A percentile compares a stretch with the other conserved stretches of the same genome.
Evolutionary conservation across 1,140 invertebrate species (phyloP).

Genomic region (Mycetomoellerius zeteki): DNA sequence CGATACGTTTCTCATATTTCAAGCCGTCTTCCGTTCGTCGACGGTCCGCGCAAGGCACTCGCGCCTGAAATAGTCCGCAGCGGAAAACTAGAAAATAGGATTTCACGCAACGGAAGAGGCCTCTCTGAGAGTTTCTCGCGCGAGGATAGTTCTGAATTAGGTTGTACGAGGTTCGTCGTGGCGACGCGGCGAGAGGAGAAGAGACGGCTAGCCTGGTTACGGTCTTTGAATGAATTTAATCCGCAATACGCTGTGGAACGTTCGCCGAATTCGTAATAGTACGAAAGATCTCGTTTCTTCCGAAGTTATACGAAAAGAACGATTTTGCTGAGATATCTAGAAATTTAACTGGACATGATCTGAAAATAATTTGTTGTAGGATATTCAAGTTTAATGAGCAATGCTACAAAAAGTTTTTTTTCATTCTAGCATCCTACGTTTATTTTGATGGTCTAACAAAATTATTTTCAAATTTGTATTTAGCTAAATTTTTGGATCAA

Average conservation of each 20-base stretch:
- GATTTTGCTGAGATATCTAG: no score
- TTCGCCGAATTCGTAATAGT: slow-evolving; percentile 24
- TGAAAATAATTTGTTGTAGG: no score
- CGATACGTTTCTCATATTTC: slow-evolving; percentile 75
- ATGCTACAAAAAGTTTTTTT: no score
- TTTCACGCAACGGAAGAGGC: slow-evolving; percentile 33
- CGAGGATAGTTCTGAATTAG: slow-evolving; percentile 43
- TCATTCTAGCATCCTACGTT: no score
- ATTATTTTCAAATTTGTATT: no score
- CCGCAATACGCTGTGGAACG: background rate
- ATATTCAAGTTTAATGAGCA: no score
- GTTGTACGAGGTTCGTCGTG: slow-evolving; percentile 5
- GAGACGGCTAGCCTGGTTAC: background rate
- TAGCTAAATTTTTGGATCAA: no score
- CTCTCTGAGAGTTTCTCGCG: slow-evolving; percentile 12
- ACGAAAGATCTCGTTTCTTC: background rate
- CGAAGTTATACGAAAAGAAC: no score
- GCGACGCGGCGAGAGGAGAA: background rate
- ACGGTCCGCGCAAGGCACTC: slow-evolving; percentile 21
- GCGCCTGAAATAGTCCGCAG: slow-evolving; percentile 28
- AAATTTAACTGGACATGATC: no score
- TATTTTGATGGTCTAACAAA: no score
- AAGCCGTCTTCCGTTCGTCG: slow-evolving; percentile 23
- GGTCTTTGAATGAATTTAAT: slow-evolving; percentile 17
- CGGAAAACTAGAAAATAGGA: slow-evolving; percentile 64